Conservation (phyloP, 1,140 invertebrate species). For the Sinonovacula constricta region DNA sequence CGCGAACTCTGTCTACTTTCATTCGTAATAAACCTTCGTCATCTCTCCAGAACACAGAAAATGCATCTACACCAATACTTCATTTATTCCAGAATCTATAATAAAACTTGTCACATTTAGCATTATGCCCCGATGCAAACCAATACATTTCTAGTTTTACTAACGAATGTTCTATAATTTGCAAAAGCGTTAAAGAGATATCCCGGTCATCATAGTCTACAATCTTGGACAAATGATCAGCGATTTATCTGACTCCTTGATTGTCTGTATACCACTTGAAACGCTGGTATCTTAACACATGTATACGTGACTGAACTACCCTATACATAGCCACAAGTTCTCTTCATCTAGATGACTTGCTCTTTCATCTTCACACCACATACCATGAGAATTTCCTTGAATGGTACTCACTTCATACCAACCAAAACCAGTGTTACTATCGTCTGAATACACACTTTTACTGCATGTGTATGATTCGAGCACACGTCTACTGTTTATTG, state of each 20-base stretch:
- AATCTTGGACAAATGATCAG: conserved; percentile 40
- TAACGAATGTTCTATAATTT: conserved; percentile 2
- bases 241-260: conserved; percentile 44
- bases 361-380: background rate
- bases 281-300: conserved; percentile 14
- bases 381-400: background rate
- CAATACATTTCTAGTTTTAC: background rate
- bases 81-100: conserved; percentile 9
- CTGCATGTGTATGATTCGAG: background rate
- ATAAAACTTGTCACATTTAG: conserved; percentile 6
- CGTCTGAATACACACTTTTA: background rate
- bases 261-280: conserved; percentile 53
- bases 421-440: background rate
- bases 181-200: conserved; percentile 22
- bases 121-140: conserved; percentile 14
- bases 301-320: conserved; percentile 11
- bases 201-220: conserved; percentile 50
- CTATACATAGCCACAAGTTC: background rate
- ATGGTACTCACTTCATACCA: background rate
- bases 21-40: background rate
- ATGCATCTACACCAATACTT: background rate
- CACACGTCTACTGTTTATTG: background rate
- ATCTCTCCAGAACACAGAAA: background rate
- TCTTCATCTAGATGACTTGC: background rate
- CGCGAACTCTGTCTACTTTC: background rate